These are phyloP conservation scores for Enteromius anoplus DNA, from an alignment of 2,797 vertebrate species.

Conservation along the genomic window DNA sequence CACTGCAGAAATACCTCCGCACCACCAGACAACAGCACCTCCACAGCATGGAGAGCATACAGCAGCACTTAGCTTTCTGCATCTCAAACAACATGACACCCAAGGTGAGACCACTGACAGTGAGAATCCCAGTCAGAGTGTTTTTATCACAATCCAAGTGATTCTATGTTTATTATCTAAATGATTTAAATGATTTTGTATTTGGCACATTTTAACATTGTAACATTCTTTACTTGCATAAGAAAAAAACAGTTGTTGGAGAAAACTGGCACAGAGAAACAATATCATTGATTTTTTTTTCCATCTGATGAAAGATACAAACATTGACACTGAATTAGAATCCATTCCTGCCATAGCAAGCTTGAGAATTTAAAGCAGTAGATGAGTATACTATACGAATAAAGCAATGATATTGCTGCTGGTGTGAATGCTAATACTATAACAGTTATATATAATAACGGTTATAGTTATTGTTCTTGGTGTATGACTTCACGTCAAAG, in stretches of 20 bases:
- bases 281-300: not conserved
- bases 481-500: not conserved
- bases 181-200: too few relatives aligned
- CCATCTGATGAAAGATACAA: not conserved
- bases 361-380: not conserved
- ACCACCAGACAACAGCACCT: slow-evolving; percentile 94
- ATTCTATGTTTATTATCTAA: too few relatives aligned
- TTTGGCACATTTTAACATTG: too few relatives aligned
- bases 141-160: not conserved
- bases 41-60: slow-evolving; percentile 98
- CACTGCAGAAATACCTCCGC: slow-evolving; percentile 95
- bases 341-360: not conserved
- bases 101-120: slow-evolving; percentile 78
- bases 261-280: not conserved
- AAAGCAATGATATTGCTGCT: not conserved
- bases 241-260: too few relatives aligned
- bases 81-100: slow-evolving; percentile 94
- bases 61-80: slow-evolving; percentile 94
- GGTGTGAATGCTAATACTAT: not conserved
- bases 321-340: not conserved
- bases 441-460: not conserved
- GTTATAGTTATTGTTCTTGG: not conserved
- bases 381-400: not conserved
- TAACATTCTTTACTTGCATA: too few relatives aligned
- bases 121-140: not conserved